Conservation (phyloP, 2,113 vertebrate species). For the Thamnaconus septentrionalis region DNA sequence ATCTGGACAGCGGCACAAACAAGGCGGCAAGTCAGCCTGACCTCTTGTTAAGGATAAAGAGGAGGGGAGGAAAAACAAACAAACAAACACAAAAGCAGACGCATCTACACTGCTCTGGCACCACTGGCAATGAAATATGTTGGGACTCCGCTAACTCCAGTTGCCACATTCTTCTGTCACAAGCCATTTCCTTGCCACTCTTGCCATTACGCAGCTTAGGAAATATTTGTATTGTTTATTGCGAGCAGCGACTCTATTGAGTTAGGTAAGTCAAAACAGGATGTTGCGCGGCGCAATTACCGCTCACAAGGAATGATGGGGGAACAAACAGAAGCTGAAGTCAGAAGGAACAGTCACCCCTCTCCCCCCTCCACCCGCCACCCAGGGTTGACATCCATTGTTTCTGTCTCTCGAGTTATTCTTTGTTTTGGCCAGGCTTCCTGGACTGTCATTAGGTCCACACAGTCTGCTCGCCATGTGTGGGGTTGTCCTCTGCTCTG, state of each 20-base stretch:
- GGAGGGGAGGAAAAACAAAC: conserved; percentile 29
- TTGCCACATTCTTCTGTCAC: conserved; percentile 56
- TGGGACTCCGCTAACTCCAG: conserved; percentile 27
- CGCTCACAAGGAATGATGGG: conserved; percentile 67
- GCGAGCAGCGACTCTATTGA: conserved; percentile 63
- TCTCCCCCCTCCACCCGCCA: conserved; percentile 32
- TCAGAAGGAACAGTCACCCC: conserved; percentile 50
- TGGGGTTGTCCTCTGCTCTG: conserved; percentile 23
- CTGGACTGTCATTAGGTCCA: conserved; percentile 45
- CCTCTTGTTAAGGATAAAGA: conserved; percentile 41
- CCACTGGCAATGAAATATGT: not conserved
- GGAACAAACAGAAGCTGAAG: conserved; percentile 67
- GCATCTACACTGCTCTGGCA: too few relatives aligned
- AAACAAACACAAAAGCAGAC: conserved; percentile 8
- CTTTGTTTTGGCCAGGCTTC: conserved; percentile 45
- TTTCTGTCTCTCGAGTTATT: conserved; percentile 57
- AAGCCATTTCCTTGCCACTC: conserved; percentile 56
- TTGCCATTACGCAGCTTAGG: conserved; percentile 62
- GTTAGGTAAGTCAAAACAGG: conserved; percentile 75
- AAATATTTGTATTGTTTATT: conserved; percentile 66
- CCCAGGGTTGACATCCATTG: conserved; percentile 50
- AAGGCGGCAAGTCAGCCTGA: conserved; percentile 46
- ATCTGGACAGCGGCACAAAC: conserved; percentile 62
- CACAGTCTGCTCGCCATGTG: conserved; percentile 22
- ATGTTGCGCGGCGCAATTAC: conserved; percentile 72